Evolutionary conservation across 2,888 invertebrate genomes (phyloP).

Genomic region (Drosophila nr. medialis): DNA sequence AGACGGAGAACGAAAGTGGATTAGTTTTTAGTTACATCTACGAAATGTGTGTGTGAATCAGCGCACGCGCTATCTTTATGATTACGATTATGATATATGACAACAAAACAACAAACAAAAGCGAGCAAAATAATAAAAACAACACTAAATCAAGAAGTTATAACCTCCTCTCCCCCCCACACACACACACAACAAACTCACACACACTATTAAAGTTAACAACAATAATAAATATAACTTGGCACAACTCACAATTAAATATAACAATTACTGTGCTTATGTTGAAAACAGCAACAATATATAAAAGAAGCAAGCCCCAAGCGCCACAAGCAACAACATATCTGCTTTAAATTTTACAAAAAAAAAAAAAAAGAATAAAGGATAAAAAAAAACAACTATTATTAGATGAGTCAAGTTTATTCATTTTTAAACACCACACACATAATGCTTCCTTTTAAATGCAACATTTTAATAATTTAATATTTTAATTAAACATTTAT

Average conservation of each 20-base stretch:
- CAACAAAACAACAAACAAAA: slow-evolving; percentile 25
- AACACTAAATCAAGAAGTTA: slow-evolving; percentile 61
- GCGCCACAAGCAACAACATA: slow-evolving; percentile 80
- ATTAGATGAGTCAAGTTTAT: slow-evolving; percentile 69
- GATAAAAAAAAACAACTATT: slow-evolving; percentile 38
- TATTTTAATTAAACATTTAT: slow-evolving; percentile 52
- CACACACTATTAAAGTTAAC: slow-evolving; percentile 76
- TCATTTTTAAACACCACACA: slow-evolving; percentile 56
- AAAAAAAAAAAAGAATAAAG: slow-evolving; percentile 25
- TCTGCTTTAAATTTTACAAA: slow-evolving; percentile 77
- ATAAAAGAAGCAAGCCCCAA: slow-evolving; percentile 58
- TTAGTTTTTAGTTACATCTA: slow-evolving; percentile 67
- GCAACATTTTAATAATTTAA: slow-evolving; percentile 78
- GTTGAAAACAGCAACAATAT: slow-evolving; percentile 68
- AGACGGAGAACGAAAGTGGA: slow-evolving; percentile 41
- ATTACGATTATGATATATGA: slow-evolving; percentile 62
- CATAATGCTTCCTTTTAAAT: slow-evolving; percentile 79
- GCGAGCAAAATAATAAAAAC: slow-evolving; percentile 40
- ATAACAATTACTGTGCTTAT: slow-evolving; percentile 76
- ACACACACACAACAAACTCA: slow-evolving; percentile 43
- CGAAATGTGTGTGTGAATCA: slow-evolving; percentile 45
- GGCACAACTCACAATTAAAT: slow-evolving; percentile 77
- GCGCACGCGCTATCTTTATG: slow-evolving; percentile 57
- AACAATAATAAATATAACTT: slow-evolving; percentile 56
- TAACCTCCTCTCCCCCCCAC: slow-evolving; percentile 36